A percentile compares a stretch with the other conserved stretches of the same genome.
Evolutionary conservation across 2,113 vertebrate genomes (phyloP).

Genomic region (Pristiophorus japonicus): DNA sequence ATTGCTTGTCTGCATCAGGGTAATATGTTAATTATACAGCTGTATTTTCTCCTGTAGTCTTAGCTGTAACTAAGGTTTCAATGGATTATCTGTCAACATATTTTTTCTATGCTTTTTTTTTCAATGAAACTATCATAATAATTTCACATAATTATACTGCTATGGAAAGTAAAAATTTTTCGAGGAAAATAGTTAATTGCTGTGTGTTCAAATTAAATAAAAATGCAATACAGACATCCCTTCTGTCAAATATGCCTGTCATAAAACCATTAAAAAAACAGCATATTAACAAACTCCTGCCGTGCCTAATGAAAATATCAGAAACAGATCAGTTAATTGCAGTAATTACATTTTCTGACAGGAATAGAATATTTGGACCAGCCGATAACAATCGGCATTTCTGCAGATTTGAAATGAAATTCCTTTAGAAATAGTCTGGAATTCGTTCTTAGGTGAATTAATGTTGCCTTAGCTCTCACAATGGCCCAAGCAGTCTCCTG

Average conservation of each 20-base stretch:
- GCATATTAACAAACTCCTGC: neutral
- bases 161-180: neutral
- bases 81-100: neutral
- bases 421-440: neutral
- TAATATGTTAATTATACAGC: constrained; percentile 5
- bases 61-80: neutral
- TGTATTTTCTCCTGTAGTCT: neutral
- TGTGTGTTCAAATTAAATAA: neutral
- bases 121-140: neutral
- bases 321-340: neutral
- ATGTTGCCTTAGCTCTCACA: neutral
- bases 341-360: neutral
- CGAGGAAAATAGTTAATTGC: neutral
- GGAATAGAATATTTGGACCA: neutral
- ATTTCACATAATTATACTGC: neutral
- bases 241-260: neutral
- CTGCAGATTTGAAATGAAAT: neutral
- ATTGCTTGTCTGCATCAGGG: neutral
- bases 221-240: neutral
- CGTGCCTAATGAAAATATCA: neutral
- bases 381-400: neutral
- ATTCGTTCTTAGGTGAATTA: neutral
- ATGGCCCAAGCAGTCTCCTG: neutral
- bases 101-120: neutral
- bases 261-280: neutral